These are phyloP conservation scores for Aleadryas rufinucha DNA, from an alignment of 2,113 vertebrate genomes.

Conservation along the genomic window DNA sequence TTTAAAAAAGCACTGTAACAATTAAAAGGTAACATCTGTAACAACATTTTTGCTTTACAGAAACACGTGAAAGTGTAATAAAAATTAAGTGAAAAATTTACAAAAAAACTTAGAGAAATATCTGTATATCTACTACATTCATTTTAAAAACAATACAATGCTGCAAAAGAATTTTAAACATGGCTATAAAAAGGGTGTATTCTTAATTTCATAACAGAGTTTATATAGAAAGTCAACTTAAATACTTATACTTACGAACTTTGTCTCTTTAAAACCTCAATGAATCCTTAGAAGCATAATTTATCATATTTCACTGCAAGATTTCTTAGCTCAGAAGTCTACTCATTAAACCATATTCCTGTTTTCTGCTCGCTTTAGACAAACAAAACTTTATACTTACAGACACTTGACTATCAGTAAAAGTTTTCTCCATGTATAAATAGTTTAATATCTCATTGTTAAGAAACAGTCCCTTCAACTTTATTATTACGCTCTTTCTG, in stretches of 20 bases:
- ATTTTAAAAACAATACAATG: neutral
- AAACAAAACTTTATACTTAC: constrained; percentile 71
- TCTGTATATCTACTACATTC: neutral
- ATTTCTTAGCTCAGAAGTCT: constrained; percentile 17
- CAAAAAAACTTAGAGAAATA: neutral
- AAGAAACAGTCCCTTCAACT: constrained; percentile 20
- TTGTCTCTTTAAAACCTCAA: constrained; percentile 47
- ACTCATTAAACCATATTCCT: constrained; percentile 31
- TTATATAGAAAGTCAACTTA: constrained; percentile 41
- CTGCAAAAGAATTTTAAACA: neutral
- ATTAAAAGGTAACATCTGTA: neutral
- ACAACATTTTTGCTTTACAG: neutral
- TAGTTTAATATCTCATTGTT: constrained; percentile 63
- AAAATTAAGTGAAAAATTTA: neutral
- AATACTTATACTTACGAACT: constrained; percentile 59
- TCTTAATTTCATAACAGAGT: neutral
- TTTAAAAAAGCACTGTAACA: neutral
- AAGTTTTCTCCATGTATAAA: constrained; percentile 86
- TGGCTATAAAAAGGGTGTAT: neutral
- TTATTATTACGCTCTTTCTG: neutral
- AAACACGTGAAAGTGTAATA: neutral
- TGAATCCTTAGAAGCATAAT: constrained; percentile 51
- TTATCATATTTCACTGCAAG: constrained; percentile 38
- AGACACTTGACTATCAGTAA: constrained; percentile 73
- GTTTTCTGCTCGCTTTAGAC: constrained; percentile 32